These are phyloP conservation scores for Antrozous pallidus DNA, from an alignment of 2,797 vertebrate genomes.

Conservation along the genomic window DNA sequence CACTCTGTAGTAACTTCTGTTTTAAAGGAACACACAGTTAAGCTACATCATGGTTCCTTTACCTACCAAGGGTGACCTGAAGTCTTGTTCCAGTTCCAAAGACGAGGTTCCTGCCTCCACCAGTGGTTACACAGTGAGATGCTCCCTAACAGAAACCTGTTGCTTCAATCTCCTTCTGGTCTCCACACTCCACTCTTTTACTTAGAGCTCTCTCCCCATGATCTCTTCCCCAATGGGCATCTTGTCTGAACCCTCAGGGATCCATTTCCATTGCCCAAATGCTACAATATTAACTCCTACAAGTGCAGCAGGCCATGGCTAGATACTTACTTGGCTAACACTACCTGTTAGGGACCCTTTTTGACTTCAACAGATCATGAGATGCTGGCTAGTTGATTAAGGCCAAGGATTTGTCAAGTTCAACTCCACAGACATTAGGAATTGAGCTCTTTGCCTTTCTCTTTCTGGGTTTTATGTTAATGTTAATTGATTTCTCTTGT, in stretches of 20 bases:
- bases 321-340: background rate
- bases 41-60: background rate
- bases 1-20: background rate
- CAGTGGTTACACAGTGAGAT: background rate
- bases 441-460: slow-evolving; percentile 32
- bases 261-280: background rate
- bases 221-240: background rate
- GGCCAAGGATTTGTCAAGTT: slow-evolving; percentile 29
- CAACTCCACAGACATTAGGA: background rate
- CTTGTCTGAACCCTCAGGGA: background rate
- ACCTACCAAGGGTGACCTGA: slow-evolving; percentile 60
- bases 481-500: slow-evolving; percentile 45
- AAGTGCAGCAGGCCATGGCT: background rate
- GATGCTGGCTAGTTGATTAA: background rate
- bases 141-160: slow-evolving; percentile 46
- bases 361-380: background rate
- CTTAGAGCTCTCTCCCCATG: background rate
- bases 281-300: background rate
- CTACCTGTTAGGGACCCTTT: background rate
- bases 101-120: background rate
- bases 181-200: background rate
- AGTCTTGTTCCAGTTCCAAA: slow-evolving; percentile 63
- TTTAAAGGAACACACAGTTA: background rate
- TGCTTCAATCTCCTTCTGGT: background rate
- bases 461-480: slow-evolving; percentile 46